Conservation (phyloP, 2,888 invertebrate species). For the Parnassius glacialis region DNA sequence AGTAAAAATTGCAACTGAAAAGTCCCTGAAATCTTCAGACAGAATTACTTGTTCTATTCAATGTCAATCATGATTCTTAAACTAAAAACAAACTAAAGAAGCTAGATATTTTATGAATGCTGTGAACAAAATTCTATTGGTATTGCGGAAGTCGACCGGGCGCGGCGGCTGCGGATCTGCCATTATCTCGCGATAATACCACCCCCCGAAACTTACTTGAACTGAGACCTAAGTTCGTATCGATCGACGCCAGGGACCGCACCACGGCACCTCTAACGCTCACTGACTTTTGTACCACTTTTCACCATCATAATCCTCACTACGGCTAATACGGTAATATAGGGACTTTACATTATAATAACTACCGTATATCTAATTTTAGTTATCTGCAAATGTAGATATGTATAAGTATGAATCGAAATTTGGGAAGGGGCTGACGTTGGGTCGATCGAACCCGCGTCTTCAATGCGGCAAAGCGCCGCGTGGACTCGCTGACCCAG, state of each 20-base stretch:
- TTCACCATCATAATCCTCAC: neutral
- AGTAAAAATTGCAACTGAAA: too few relatives aligned
- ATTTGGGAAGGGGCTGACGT: conserved; percentile 49
- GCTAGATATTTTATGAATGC: neutral
- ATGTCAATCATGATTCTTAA: too few relatives aligned
- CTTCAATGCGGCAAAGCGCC: conserved; percentile 68
- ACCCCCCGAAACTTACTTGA: conserved; percentile 37
- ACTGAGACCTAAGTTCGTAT: conserved; percentile 67
- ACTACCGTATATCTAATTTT: neutral
- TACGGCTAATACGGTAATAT: conserved; percentile 1
- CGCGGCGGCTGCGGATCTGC: conserved; percentile 23
- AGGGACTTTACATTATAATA: neutral
- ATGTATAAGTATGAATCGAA: conserved; percentile 35
- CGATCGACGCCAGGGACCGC: conserved; percentile 67
- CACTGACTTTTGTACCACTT: conserved; percentile 24
- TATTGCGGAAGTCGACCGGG: conserved; percentile 21
- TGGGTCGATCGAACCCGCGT: conserved; percentile 66
- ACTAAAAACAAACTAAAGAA: too few relatives aligned
- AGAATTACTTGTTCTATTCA: neutral
- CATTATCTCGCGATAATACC: conserved; percentile 37
- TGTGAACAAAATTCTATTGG: conserved; percentile 9
- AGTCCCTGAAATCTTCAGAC: neutral
- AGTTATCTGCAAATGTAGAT: conserved; percentile 21
- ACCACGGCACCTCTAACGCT: conserved; percentile 45
- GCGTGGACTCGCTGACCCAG: conserved; percentile 36